A percentile compares a stretch with the other conserved stretches of the same genome.
Conservation (phyloP, 92 coral and sea anemone genomes). For the Meandrina meandrites region DNA sequence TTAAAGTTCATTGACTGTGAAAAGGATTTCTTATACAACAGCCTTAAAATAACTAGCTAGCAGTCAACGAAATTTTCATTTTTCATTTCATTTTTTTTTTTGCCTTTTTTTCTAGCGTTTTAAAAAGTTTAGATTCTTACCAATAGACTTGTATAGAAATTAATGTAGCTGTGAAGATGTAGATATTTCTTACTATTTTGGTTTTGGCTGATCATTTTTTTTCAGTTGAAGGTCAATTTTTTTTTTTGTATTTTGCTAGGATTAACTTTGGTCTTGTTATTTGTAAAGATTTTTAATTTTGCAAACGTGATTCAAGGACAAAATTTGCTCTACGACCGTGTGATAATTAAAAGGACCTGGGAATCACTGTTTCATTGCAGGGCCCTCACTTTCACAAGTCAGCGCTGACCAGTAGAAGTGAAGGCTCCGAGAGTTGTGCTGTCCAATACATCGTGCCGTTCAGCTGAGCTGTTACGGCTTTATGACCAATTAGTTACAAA, state of each 20-base stretch:
- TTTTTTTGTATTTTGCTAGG: background rate
- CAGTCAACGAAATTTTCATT: too few relatives aligned
- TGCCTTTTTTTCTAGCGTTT: too few relatives aligned
- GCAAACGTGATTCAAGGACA: background rate
- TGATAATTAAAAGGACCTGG: background rate
- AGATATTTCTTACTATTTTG: background rate
- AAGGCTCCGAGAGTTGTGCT: background rate
- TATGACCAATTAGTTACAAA: background rate
- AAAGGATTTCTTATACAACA: too few relatives aligned
- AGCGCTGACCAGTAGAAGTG: background rate
- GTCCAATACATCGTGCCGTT: background rate
- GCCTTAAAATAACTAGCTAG: too few relatives aligned
- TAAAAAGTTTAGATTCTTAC: too few relatives aligned
- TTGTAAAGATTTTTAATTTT: background rate
- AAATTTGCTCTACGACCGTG: background rate
- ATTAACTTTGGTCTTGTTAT: background rate
- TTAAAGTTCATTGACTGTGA: too few relatives aligned
- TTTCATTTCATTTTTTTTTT: too few relatives aligned
- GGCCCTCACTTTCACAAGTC: background rate
- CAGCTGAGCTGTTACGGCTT: background rate
- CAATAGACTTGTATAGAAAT: background rate
- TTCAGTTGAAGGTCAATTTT: background rate
- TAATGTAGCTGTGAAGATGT: background rate
- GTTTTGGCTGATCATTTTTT: background rate
- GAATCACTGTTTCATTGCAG: background rate